Base-by-base conservation (phyloP, 1,140 invertebrate genomes). In the Dufourea novaeangliae region DNA sequence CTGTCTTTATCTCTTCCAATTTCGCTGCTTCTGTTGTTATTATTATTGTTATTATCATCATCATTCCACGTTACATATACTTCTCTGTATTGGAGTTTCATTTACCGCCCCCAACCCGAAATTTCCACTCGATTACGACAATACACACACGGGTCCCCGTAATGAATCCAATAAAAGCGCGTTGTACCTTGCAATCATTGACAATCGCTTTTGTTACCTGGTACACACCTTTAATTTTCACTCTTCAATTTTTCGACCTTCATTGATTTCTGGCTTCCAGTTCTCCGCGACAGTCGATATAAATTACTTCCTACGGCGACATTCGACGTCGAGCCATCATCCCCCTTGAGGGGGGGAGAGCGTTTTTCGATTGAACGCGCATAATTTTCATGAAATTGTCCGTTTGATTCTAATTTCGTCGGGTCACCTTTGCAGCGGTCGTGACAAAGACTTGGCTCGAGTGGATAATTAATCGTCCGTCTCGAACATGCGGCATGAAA, bases 301-400 rank as follows among this genome's bases (percentile, higher is more conserved):
- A 73, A 73, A 73, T 73, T 72, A 73, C 32, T 27, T 29, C 25
- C 61, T 29, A 29, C 20, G 27, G 69, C 57, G 41, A 71, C n/a
- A 27, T 71, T 71, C 41, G 57, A 61, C 69, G 27, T 25, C 27
- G 39, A 37, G n/a, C n/a, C n/a, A n/a, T n/a, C n/a, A n/a, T n/a
- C n/a, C n/a, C n/a, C n/a, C n/a, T 37, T 52, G 25, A 20, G 10
- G 57, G 25, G 22, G 17, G 32, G 39, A 50, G 37, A 72, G n/a
- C n/a, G n/a, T 12, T 20, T 63, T 72, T 27, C 27, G 59, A 54
- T 50, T 39, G 20, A 20, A 46, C 17, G 44, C 59, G 46, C 50
- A 72, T 50, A 50, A 63, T 54, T 11, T 54, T 25, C 22, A n/a
- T 25, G 50, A 14, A 20, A 46, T 46, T 46, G 41, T n/a, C 41